phyloP scores from a whole-genome alignment of 2,888 invertebrate genomes.

The Lordiphosa andalusiaca region DNA sequence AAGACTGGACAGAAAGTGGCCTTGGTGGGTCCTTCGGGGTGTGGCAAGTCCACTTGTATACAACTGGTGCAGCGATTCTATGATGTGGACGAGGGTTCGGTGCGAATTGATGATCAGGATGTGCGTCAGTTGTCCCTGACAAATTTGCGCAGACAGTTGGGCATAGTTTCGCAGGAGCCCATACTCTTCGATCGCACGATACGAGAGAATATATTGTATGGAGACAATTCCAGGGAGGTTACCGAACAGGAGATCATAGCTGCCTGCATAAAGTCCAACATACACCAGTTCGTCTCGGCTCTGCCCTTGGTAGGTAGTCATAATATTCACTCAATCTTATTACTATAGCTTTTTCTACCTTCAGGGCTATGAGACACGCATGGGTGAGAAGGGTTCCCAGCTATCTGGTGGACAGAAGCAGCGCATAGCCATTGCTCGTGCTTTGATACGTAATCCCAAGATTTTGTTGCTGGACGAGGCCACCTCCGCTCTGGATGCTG shows the following conservation, averaged over 20 bases:
- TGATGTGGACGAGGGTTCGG: conserved; percentile 85
- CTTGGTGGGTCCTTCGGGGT: conserved; percentile 90
- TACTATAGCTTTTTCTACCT: no score
- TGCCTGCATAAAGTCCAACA: conserved; percentile 91
- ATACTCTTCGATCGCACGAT: conserved; percentile 93
- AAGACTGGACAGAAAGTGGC: conserved; percentile 87
- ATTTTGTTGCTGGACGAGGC: conserved; percentile 91
- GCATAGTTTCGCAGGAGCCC: conserved; percentile 96
- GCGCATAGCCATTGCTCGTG: conserved; percentile 88
- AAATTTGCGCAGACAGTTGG: conserved; percentile 88
- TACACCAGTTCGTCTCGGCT: conserved; percentile 89
- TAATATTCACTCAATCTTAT: no score
- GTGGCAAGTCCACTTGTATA: conserved; percentile 94
- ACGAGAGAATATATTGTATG: conserved; percentile 95
- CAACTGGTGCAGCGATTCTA: conserved; percentile 92
- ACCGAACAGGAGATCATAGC: conserved; percentile 87
- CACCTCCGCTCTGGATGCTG: conserved; percentile 87
- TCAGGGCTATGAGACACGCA: conserved; percentile 87
- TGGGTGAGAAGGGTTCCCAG: conserved; percentile 88
- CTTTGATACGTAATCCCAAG: conserved; percentile 88
- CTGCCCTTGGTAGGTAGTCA: conserved; percentile 82
- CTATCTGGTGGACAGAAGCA: conserved; percentile 91
- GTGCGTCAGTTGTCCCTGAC: conserved; percentile 82
- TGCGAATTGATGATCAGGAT: conserved; percentile 83
- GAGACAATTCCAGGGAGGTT: conserved; percentile 87